Conservation (phyloP, 2,888 invertebrate genomes). For the Colletes collaris region DNA sequence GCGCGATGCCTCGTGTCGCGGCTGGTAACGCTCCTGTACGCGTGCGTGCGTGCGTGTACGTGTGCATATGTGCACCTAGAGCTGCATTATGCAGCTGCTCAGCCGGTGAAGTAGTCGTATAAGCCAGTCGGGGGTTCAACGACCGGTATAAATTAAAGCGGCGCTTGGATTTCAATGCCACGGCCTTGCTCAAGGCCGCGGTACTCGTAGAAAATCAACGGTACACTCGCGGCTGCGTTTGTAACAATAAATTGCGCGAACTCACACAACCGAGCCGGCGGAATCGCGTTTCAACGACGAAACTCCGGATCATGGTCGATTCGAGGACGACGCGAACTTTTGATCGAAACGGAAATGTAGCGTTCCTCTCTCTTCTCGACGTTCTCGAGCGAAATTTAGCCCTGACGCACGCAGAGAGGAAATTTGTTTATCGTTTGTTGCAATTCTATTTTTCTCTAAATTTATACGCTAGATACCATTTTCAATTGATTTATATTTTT, state of each 20-base stretch:
- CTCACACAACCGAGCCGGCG: neutral
- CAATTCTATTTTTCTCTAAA: too few relatives aligned
- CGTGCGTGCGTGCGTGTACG: neutral
- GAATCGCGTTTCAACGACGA: neutral
- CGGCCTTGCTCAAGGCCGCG: slow-evolving; percentile 76
- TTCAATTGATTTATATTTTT: too few relatives aligned
- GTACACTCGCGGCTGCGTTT: slow-evolving; percentile 63
- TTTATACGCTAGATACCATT: too few relatives aligned
- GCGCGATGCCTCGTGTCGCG: slow-evolving; percentile 4
- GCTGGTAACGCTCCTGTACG: slow-evolving; percentile 15
- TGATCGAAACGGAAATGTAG: too few relatives aligned
- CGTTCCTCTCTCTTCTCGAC: too few relatives aligned
- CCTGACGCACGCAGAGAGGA: too few relatives aligned
- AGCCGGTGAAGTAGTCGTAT: slow-evolving; percentile 66
- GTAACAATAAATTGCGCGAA: slow-evolving; percentile 65
- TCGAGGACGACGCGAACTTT: too few relatives aligned
- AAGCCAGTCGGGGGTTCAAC: slow-evolving; percentile 71
- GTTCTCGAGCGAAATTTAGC: too few relatives aligned
- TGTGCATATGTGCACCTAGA: slow-evolving; percentile 44
- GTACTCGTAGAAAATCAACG: slow-evolving; percentile 75
- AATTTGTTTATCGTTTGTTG: too few relatives aligned
- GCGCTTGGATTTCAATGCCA: slow-evolving; percentile 74
- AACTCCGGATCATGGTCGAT: neutral
- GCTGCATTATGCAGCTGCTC: slow-evolving; percentile 65
- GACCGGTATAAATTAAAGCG: slow-evolving; percentile 76